Evolutionary conservation across 2,888 invertebrate genomes (phyloP), one percentile per base, ranked within the genome.

Genomic region (Apantesis nais): DNA sequence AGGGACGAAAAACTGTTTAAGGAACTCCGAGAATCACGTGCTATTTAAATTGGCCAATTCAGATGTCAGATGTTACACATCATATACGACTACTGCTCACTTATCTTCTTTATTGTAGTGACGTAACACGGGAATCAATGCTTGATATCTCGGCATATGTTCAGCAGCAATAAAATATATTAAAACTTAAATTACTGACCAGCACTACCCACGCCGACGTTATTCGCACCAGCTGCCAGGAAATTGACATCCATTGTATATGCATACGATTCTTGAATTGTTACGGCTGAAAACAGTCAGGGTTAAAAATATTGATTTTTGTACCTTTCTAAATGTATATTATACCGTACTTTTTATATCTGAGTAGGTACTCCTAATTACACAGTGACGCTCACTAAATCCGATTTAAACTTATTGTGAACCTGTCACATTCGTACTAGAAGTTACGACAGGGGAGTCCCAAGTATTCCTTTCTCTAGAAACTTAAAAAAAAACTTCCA

Each of bases 231-330:
- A 2, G 98, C 92, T 0, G 96, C 97, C 16, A 98, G 86, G 7
- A 98, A 93, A 83, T 97, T 97, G 0, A 97, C 96, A 68, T 97
- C 95, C 86, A 97, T 93, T 0, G 95, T 92, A 71, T 96, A 95
- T 0, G 98, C 96, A 95, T 97, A 98, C 7, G 96, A 96, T 70
- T 97, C 96, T 86, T 98, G 98, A 8, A 95, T 93, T 86, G 97
- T 96, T 0, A 96, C 93, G 62, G 96, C 96, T 96, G 88, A 58
- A 94, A 89, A 58, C 62, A 22, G 34, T 22, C 2, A 31, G n/a
- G 55, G 55, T 12, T 25, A 5, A 55, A 25, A 25, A 55, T n/a
- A n/a, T n/a, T n/a, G n/a, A n/a, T n/a, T n/a, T n/a, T n/a, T n/a
- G n/a, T n/a, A n/a, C n/a, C n/a, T n/a, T n/a, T n/a, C n/a, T n/a